Evolutionary conservation across 53 echinoderm and acorn worm species (phyloP), one percentile per base, ranked within the genome.

Genomic region (Stichopus horrens): DNA sequence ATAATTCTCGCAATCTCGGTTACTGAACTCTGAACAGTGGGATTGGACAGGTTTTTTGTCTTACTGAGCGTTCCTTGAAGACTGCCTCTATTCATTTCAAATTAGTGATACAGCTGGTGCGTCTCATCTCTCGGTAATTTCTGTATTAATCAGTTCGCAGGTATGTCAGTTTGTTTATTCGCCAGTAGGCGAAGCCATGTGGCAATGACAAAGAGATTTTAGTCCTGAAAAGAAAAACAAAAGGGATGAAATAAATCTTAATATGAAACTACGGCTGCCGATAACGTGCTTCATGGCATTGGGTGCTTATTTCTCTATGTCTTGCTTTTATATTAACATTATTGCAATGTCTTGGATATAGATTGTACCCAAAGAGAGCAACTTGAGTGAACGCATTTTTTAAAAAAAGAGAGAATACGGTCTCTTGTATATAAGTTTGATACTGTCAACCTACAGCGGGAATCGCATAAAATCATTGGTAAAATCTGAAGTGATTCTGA

Each of bases 151-250:
- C 81, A 81, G 54, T 58, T 81, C 81, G 21, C 21, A 81, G 19
- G 56, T 81, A 81, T 81, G 58, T 81, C 81, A 81, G 56, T 57
- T 81, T 81, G 81, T 56, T 81, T 56, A 81, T 81, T 81, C 81
- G 81, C 81, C 81, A 81, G 58, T 18, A 81, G 81, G 81, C 81
- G 19, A 81, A 13, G 81, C 56, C 56, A 21, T 21, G 81, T 54
- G 20, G 22, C 55, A 57, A 58, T 81, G 81, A 58, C 79, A 55
- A 79, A 79, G 79, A 51, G 56, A 56, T 79, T 54, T 81, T n/a
- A 71, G 18, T 18, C 71, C 19, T 71, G n/a, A 16, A 16, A 63
- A 63, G 16, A 0, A 63, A 63, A 63, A 37, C 37, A 16, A 63
- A 63, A 11, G 9, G 16, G 16, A 63, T 13, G 16, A 13, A 63